A percentile compares a stretch with the other conserved stretches of the same genome.
Evolutionary conservation across 2,888 invertebrate genomes (phyloP).

Genomic region (Eretmocerus hayati): DNA sequence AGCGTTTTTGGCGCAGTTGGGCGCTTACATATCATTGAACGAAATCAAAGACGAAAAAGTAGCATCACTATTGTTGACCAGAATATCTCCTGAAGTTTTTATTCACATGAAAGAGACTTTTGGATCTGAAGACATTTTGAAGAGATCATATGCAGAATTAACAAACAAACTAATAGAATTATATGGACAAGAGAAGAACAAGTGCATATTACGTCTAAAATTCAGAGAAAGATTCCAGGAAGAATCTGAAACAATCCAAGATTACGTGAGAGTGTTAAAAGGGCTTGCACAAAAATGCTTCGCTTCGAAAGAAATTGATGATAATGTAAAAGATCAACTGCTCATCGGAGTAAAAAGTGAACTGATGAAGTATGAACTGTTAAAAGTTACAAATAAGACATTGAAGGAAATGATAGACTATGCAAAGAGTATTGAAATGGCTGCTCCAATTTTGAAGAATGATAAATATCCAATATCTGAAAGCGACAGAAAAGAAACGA

Average conservation of each 20-base stretch:
- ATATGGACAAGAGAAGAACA: not conserved
- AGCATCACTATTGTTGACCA: not conserved
- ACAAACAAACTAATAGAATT: not conserved
- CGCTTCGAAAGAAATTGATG: not conserved
- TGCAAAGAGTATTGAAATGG: not conserved
- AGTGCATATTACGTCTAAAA: not conserved
- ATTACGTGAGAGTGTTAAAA: not conserved
- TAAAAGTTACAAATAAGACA: not conserved
- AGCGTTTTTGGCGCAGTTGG: not conserved
- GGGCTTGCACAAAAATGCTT: not conserved
- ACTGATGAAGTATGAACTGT: not conserved
- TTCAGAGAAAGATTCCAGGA: not conserved
- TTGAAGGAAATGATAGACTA: not conserved
- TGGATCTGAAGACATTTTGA: not conserved
- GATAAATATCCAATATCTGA: constrained; percentile 9
- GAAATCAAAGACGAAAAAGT: not conserved
- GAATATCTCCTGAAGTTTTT: not conserved
- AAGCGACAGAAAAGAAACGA: not conserved
- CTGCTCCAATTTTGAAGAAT: not conserved
- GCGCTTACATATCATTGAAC: not conserved
- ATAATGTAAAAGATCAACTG: not conserved
- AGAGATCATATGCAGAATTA: not conserved
- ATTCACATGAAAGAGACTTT: not conserved
- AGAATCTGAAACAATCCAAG: not conserved
- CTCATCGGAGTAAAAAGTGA: not conserved